Evolutionary conservation across 2,113 vertebrate species (phyloP).

Genomic region (Leucosticte australis): DNA sequence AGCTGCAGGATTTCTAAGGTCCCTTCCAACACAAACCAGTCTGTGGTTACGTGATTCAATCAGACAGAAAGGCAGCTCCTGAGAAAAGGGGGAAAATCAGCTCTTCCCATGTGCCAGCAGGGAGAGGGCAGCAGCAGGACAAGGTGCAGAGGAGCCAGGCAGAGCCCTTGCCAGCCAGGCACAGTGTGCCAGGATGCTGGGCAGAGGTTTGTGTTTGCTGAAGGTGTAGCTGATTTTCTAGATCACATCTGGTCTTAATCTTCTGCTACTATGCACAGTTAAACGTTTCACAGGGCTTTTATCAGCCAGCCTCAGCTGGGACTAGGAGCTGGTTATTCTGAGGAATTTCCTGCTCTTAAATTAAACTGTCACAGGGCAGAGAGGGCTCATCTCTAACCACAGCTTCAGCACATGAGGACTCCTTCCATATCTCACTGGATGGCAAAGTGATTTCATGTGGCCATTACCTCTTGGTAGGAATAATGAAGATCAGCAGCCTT

Average conservation of each 20-base stretch:
- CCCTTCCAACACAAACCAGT: background rate
- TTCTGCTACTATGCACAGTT: background rate
- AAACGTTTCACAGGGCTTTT: constrained; percentile 36
- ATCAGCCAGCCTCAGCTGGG: constrained; percentile 37
- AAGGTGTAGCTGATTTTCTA: constrained; percentile 23
- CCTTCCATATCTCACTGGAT: background rate
- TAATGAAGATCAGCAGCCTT: background rate
- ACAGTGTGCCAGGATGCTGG: background rate
- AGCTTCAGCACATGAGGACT: background rate
- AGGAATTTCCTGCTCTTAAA: constrained; percentile 61
- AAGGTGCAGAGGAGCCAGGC: background rate
- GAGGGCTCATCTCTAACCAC: background rate
- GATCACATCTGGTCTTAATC: constrained; percentile 51
- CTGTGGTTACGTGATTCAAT: background rate
- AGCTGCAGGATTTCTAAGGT: background rate
- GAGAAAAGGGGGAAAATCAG: background rate
- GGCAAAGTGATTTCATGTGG: background rate
- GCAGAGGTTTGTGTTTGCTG: background rate
- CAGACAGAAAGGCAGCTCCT: background rate
- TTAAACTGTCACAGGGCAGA: background rate
- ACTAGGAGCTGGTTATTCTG: constrained; percentile 17
- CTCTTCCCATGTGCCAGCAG: background rate
- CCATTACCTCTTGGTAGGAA: background rate
- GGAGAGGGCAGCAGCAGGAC: background rate
- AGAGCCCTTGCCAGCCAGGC: background rate